Evolutionary conservation across 2,113 vertebrate species (phyloP).

Genomic region (Phrynosoma platyrhinos): DNA sequence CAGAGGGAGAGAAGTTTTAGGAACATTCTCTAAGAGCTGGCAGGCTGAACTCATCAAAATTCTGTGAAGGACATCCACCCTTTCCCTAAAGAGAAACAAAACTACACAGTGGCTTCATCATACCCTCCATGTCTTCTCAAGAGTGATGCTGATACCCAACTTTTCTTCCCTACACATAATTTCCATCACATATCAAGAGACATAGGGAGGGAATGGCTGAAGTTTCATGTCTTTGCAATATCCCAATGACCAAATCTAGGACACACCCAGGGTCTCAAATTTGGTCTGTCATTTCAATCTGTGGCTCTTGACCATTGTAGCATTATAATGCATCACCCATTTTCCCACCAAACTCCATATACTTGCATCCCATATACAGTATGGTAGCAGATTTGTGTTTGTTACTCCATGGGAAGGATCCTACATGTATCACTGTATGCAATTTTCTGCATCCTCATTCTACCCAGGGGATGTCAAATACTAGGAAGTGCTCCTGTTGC

Average conservation of each 20-base stretch:
- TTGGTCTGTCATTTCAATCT: not conserved
- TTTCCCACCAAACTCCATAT: too few relatives aligned
- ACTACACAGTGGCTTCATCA: not conserved
- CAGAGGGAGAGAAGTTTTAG: constrained; percentile 43
- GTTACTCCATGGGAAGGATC: too few relatives aligned
- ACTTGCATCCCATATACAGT: too few relatives aligned
- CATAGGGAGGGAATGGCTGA: not conserved
- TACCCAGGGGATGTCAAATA: too few relatives aligned
- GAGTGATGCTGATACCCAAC: not conserved
- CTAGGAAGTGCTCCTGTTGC: too few relatives aligned
- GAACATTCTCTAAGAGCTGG: constrained; percentile 17
- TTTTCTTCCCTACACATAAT: not conserved
- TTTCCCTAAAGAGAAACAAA: constrained; percentile 34
- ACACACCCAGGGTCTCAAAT: not conserved
- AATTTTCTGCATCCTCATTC: too few relatives aligned
- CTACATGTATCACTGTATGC: too few relatives aligned
- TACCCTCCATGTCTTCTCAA: not conserved
- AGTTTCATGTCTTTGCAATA: not conserved
- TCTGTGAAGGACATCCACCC: not conserved
- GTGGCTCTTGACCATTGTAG: not conserved
- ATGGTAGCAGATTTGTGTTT: too few relatives aligned
- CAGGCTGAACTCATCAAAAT: constrained; percentile 17
- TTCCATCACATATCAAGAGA: not conserved
- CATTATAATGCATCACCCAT: not conserved
- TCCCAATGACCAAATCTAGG: not conserved